Base-by-base conservation (phyloP, 2,888 invertebrate species). In the Xestia c-nigrum region DNA sequence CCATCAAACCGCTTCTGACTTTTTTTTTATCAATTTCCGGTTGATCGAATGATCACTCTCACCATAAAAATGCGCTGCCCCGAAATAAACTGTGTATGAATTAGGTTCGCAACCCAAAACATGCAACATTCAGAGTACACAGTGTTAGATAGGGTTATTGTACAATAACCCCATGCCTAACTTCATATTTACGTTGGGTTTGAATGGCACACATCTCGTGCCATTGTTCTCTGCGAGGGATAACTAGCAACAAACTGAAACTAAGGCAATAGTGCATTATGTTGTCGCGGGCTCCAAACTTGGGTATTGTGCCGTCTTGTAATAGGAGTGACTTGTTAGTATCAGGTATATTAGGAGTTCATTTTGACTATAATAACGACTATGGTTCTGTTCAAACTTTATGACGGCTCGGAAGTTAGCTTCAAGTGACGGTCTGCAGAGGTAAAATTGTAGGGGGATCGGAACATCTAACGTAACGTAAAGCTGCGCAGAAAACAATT, bases 211-310 rank as follows among this genome's bases (percentile, higher is more conserved):
- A 59, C 69, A 69, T 24, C 46, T 47, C 40, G 19, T 31, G 59
- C 50, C 47, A 38, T 83, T 74, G 84, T 84, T 70, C 64, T 46
- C 10, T 16, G 16, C 21, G 65, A 70, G 24, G 61, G 46, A 38
- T 43, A 75, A 65, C 69, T 70, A 47, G 71, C 19, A 65, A 65
- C 65, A 63, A 73, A 72, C 47, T 63, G 66, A 66, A 71, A 79
- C 80, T 61, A 38, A 64, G 21, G 63, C 63, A 64, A 47, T 47
- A 64, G 46, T 47, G 46, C 66, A 38, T 71, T 74, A 59, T 81
- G 66, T 63, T n/a, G 82, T n/a, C 72, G 74, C 21, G 46, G 55
- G 61, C 21, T 46, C 19, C 57, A 5, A 76, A 75, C 72, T 72
- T 66, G 63, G 67, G 52, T 67, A 66, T 70, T 59, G 66, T 72